Percentiles rank a stretch among this genome's conserved stretches.
These are phyloP conservation scores for Apoda limacodes DNA, from an alignment of 2,888 invertebrate species.

Conservation along the genomic window DNA sequence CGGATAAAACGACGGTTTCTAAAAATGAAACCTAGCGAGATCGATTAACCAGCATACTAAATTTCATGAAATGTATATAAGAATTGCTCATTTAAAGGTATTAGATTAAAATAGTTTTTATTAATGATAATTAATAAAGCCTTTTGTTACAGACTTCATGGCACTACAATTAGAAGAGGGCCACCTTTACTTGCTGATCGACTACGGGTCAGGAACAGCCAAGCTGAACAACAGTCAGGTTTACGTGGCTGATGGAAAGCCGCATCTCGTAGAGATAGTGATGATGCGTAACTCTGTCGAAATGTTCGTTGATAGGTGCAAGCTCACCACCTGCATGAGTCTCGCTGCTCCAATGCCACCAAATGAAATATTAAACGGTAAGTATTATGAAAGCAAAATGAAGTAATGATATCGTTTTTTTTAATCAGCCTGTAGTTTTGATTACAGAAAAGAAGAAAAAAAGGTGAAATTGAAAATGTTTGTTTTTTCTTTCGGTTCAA, in stretches of 20 bases:
- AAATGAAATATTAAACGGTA: constrained; percentile 78
- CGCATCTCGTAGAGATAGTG: constrained; percentile 88
- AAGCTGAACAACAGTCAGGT: constrained; percentile 77
- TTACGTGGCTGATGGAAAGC: constrained; percentile 84
- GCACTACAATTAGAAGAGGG: constrained; percentile 88
- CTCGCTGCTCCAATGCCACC: constrained; percentile 77
- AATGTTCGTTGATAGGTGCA: constrained; percentile 83
- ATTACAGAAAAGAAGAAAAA: too few species aligned
- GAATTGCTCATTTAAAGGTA: too few species aligned
- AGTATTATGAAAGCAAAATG: too few species aligned
- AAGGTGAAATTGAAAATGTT: too few species aligned
- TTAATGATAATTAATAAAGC: neutral
- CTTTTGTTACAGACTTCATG: constrained; percentile 80
- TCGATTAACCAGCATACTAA: too few species aligned
- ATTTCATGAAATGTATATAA: too few species aligned
- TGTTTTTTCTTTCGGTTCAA: too few species aligned
- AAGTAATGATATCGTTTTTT: too few species aligned
- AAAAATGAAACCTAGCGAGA: too few species aligned
- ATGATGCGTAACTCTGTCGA: constrained; percentile 74
- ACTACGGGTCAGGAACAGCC: constrained; percentile 88
- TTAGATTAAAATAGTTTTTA: too few species aligned
- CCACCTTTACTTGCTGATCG: constrained; percentile 83
- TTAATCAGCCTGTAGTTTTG: too few species aligned
- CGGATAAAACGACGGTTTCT: too few species aligned
- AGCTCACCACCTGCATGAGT: constrained; percentile 76